These are phyloP conservation scores for Clarias magur DNA, from an alignment of 2,113 vertebrate genomes.

Conservation along the genomic window DNA sequence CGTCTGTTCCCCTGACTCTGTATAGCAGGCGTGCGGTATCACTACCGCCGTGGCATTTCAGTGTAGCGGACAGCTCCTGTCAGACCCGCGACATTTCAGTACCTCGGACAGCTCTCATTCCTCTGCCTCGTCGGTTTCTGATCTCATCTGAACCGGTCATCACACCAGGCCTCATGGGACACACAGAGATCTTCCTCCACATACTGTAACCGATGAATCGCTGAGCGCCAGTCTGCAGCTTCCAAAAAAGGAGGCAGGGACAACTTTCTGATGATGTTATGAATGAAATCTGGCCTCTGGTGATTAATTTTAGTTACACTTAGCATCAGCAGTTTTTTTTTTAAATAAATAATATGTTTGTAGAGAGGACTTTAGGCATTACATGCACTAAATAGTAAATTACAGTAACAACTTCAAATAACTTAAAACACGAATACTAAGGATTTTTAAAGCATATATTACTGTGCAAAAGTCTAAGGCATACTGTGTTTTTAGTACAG, in stretches of 20 bases:
- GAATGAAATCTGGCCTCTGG: conserved; percentile 20
- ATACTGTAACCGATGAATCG: conserved; percentile 28
- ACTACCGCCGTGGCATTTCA: conserved; percentile 54
- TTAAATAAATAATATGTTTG: background rate
- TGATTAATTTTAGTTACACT: conserved; percentile 10
- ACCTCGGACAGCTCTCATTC: conserved; percentile 17
- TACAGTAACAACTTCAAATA: background rate
- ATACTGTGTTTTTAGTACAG: too few species aligned
- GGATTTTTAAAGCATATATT: background rate
- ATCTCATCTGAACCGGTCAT: conserved; percentile 20
- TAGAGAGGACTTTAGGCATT: background rate
- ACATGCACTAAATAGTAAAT: background rate
- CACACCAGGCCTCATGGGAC: conserved; percentile 29
- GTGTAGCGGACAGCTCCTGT: conserved; percentile 61
- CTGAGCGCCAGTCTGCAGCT: conserved; percentile 29
- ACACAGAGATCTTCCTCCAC: conserved; percentile 1
- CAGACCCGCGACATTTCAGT: conserved; percentile 19
- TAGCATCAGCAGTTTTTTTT: background rate
- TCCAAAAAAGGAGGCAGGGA: conserved; percentile 14
- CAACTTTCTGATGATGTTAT: background rate
- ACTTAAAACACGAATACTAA: background rate
- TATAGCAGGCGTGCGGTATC: background rate
- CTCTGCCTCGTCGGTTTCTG: conserved; percentile 37
- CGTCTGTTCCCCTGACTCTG: conserved; percentile 27
- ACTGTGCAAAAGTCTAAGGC: too few species aligned